Percentiles rank a stretch among this genome's conserved stretches.
phyloP scores from a whole-genome alignment of 2,888 invertebrate species.

The Lochmaea capreae region DNA sequence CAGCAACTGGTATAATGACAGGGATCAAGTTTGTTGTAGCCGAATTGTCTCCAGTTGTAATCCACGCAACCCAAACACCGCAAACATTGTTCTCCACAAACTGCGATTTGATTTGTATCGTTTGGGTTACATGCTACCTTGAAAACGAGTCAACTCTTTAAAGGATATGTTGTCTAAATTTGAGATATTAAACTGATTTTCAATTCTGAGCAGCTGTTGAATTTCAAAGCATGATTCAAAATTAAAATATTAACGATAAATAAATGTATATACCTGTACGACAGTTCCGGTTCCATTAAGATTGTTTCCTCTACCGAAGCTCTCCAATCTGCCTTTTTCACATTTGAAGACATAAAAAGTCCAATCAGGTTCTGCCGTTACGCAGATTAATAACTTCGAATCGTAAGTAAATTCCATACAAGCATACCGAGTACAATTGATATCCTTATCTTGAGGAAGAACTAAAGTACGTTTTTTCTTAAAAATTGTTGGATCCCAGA shows the following conservation, averaged over 20 bases:
- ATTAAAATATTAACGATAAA: too few species aligned
- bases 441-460: slow-evolving; percentile 60
- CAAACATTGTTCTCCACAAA: slow-evolving; percentile 75
- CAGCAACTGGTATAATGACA: slow-evolving; percentile 79
- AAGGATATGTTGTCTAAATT: slow-evolving; percentile 47
- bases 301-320: slow-evolving; percentile 78
- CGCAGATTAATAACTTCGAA: slow-evolving; percentile 81
- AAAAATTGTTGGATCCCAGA: slow-evolving; percentile 78
- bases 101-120: slow-evolving; percentile 79
- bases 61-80: slow-evolving; percentile 82
- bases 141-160: slow-evolving; percentile 3
- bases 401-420: slow-evolving; percentile 84
- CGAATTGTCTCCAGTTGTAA: slow-evolving; percentile 84
- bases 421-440: slow-evolving; percentile 72
- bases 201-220: too few species aligned
- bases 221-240: too few species aligned
- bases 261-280: slow-evolving; percentile 64
- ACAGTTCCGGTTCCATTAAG: slow-evolving; percentile 77
- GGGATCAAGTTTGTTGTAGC: slow-evolving; percentile 84
- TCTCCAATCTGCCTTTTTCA: slow-evolving; percentile 85
- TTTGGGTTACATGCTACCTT: slow-evolving; percentile 83
- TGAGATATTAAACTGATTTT: too few species aligned
- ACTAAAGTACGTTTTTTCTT: slow-evolving; percentile 77
- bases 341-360: slow-evolving; percentile 83
- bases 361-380: slow-evolving; percentile 88